Base-by-base conservation (phyloP, 2,113 vertebrate genomes). In the Megaceryle torquata region DNA sequence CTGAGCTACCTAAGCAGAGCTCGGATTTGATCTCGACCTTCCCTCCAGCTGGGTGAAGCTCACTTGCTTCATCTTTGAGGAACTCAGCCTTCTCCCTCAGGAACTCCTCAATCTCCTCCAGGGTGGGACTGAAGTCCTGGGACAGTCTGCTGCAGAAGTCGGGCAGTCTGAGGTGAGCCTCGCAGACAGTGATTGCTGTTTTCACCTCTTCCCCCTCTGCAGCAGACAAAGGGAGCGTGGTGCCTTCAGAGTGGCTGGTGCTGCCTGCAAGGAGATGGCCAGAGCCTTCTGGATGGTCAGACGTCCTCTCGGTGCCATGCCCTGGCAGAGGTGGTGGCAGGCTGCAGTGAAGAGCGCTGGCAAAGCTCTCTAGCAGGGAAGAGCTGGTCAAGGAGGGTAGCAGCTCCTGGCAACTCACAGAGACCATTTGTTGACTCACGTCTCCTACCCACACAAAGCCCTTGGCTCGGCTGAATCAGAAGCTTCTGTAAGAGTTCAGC, bases 101-200 rank as follows among this genome's bases (percentile, higher is more conserved):
- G 96, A 99, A 98, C 96, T 99, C 98, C 94, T 99, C 99, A 2
- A 99, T 99, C 96, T 99, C 99, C 95, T 99, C 99, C 95, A 99
- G 96, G 8, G 98, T 99, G 21, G 99, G 99, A 43, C 97, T 97
- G 76, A 99, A 99, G 13, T 97, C 96, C 33, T 94, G 98, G 2
- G 98, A 97, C 39, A 97, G 96, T 21, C 91, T 92, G 74, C 97
- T 94, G 24, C 97, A 93, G 81, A 98, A 98, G 41, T 99, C 98
- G 0, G 98, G 98, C 86, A 98, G 95, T 41, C 91, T 97, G 51
- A 97, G 89, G 41, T 97, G 97, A 76, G 97, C 84, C 81, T 85
- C 85, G 12, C 69, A 96, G 35, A 74, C 29, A 9, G 6, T 3
- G 67, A 94, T 44, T 56, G 96, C 21, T 79, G 96, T 44, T 96